phyloP scores from a whole-genome alignment of 1,140 invertebrate genomes.

The Parapsyche elsis region DNA sequence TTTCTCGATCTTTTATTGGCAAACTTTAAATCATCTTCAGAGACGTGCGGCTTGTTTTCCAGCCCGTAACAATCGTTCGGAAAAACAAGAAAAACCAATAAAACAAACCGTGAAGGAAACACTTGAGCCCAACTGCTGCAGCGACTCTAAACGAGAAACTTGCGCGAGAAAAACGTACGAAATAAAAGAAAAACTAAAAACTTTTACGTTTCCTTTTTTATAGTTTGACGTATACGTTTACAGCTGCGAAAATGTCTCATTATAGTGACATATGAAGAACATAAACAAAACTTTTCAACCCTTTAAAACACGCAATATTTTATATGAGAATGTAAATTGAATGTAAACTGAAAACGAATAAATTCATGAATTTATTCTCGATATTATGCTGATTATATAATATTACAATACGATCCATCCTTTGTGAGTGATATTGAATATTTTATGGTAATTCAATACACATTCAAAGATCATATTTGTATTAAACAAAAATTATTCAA shows the following conservation, averaged over 20 bases:
- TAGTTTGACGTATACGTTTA: neutral
- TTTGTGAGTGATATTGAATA: no score
- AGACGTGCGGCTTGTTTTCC: slow-evolving; percentile 33
- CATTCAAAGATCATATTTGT: no score
- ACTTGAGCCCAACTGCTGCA: slow-evolving; percentile 37
- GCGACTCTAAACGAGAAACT: slow-evolving; percentile 16
- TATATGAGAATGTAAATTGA: no score
- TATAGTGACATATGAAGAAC: no score
- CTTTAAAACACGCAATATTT: no score
- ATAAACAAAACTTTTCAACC: no score
- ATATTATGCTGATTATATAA: no score
- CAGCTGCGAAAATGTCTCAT: no score
- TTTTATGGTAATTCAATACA: no score
- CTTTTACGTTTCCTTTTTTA: slow-evolving; percentile 8
- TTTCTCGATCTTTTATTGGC: slow-evolving; percentile 31
- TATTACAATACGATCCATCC: no score
- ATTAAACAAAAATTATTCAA: no score
- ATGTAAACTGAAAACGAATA: neutral
- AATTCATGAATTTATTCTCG: neutral
- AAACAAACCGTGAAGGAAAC: slow-evolving; percentile 31
- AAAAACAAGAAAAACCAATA: slow-evolving; percentile 44
- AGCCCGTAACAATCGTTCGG: neutral
- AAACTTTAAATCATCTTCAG: slow-evolving; percentile 42
- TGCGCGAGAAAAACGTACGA: slow-evolving; percentile 3
- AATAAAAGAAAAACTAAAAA: neutral